Percentiles rank a stretch among this genome's conserved stretches.
phyloP scores from a whole-genome alignment of 2,888 invertebrate genomes.

The Nycteola revayana region DNA sequence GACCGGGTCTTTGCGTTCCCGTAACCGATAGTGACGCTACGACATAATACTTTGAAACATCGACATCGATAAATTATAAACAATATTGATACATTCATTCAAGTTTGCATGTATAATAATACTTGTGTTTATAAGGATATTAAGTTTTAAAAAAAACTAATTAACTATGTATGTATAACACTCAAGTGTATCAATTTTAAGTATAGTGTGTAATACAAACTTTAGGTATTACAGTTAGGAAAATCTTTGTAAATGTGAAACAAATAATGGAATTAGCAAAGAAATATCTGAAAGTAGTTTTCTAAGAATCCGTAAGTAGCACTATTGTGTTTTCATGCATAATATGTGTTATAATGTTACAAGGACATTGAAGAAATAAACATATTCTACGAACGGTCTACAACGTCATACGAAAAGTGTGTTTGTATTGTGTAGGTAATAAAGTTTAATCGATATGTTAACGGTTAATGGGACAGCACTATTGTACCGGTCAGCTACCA shows the following conservation, averaged over 20 bases:
- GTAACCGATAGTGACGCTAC: slow-evolving; percentile 28
- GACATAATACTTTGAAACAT: slow-evolving; percentile 2
- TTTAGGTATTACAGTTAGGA: too few relatives aligned
- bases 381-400: not conserved
- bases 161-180: too few relatives aligned
- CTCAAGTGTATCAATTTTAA: too few relatives aligned
- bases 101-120: slow-evolving; percentile 14
- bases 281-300: too few relatives aligned
- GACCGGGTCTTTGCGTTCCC: slow-evolving; percentile 36
- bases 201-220: too few relatives aligned
- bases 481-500: slow-evolving; percentile 51
- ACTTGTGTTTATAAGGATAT: too few relatives aligned
- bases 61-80: slow-evolving; percentile 3
- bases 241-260: too few relatives aligned
- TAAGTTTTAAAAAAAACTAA: too few relatives aligned
- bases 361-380: slow-evolving; percentile 21
- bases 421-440: slow-evolving; percentile 3
- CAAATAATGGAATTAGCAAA: too few relatives aligned
- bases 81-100: slow-evolving; percentile 8
- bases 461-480: slow-evolving; percentile 33
- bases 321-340: too few relatives aligned
- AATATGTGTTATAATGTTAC: slow-evolving; percentile 24
- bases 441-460: slow-evolving; percentile 35
- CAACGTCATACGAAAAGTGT: not conserved
- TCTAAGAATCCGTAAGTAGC: too few relatives aligned